These are phyloP conservation scores for Trypoxylus dichotomus DNA, from an alignment of 1,140 invertebrate genomes.

Conservation along the genomic window DNA sequence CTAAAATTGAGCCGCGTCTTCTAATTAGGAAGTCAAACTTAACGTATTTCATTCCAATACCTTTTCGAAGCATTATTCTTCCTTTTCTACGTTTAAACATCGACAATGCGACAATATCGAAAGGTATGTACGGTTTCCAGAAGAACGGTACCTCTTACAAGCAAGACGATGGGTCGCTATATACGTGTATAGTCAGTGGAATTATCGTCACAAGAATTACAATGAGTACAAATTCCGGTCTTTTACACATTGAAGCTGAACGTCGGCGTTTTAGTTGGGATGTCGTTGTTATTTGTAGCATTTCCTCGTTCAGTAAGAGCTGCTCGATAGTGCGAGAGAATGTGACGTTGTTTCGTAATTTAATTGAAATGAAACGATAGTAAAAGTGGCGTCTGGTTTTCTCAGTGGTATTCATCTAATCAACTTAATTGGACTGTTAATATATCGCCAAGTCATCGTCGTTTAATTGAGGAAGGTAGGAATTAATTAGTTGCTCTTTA, in stretches of 20 bases:
- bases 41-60: background rate
- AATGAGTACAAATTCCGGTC: slow-evolving; percentile 19
- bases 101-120: background rate
- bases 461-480: no score
- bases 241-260: background rate
- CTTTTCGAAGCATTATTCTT: background rate
- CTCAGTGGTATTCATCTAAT: no score
- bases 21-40: slow-evolving; percentile 14
- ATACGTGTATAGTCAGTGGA: background rate
- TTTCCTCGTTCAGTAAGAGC: background rate
- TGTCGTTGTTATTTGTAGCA: background rate
- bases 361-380: background rate
- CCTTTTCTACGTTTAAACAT: background rate
- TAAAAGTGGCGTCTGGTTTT: no score
- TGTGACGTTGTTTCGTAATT: background rate
- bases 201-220: background rate
- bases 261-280: background rate
- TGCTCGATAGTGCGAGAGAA: background rate
- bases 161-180: background rate
- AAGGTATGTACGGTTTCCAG: background rate
- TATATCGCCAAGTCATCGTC: no score
- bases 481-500: no score
- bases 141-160: background rate
- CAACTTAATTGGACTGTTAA: no score
- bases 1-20: background rate